Conservation (phyloP, 2,797 vertebrate species). For the Micropoecilia bifurca region DNA sequence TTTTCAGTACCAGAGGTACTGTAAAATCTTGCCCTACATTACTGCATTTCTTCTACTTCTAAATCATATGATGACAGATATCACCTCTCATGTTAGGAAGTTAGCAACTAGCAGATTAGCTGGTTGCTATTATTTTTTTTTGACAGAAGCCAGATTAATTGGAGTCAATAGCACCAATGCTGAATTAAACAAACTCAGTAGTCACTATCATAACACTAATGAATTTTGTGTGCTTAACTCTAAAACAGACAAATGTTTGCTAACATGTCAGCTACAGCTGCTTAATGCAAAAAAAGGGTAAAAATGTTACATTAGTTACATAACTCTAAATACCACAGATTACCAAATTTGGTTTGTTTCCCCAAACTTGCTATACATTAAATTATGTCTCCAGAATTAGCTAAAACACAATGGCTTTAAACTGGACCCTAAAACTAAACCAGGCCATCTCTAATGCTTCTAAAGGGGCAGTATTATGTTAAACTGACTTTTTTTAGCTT, state of each 20-base stretch:
- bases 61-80: background rate
- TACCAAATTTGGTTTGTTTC: background rate
- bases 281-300: background rate
- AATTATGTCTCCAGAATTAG: background rate
- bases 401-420: background rate
- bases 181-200: background rate
- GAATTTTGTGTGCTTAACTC: background rate
- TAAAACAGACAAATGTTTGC: background rate
- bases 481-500: too few relatives aligned
- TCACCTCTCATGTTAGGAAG: background rate
- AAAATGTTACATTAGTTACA: background rate
- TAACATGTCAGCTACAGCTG: background rate
- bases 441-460: background rate
- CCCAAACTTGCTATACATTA: background rate
- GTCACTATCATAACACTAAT: background rate
- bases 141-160: background rate
- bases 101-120: background rate
- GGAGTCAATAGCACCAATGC: background rate
- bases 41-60: background rate
- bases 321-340: background rate
- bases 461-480: too few relatives aligned
- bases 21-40: background rate
- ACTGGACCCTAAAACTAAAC: background rate
- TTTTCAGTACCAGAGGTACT: background rate
- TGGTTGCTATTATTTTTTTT: background rate